Evolutionary conservation across 2,113 vertebrate species (phyloP), one percentile per base, ranked within the genome.

Genomic region (Nesoenas mayeri): DNA sequence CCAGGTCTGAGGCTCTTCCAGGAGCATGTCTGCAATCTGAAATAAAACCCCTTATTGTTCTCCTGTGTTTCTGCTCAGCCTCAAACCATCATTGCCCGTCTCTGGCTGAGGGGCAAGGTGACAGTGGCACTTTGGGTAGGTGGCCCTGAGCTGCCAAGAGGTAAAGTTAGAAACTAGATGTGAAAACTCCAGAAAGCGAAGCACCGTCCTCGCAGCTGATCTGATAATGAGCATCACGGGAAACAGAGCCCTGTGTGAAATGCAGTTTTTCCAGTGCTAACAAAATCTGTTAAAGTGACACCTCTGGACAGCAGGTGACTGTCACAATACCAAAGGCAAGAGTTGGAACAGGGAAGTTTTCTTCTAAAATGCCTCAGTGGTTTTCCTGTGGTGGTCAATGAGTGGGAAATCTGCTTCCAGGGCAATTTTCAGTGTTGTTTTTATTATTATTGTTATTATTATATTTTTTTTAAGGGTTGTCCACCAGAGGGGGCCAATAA

Each of bases 401-500:
- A 20, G 4, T 12, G 21, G 31, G 32, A 69, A 61, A 73, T 47
- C 11, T 79, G 58, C 8, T 73, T 61, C 22, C 5, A 31, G 31
- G 38, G 44, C 22, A 31, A 15, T n/a, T 85, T 47, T 10, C 65
- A 11, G 40, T 6, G 9, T 17, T 24, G 67, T 60, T 40, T 14
- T 14, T 54, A 15, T 28, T 53, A 28, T 9, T 53, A 15, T 53
- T 53, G 28, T 9, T 74, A 40, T 14, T 40, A 40, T 40, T 40
- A 40, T 24, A 31, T 29, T n/a, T 42, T 84, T 10, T 84, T 10
- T 38, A 24, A 34, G 12, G 9, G 15, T 50, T 91, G 65, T 54
- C 77, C 96, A 61, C 44, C 79, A 95, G 96, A 75, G 91, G 93
- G 86, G 65, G 89, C 75, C 75, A 69, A 24, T 3, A 58, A 40